Evolutionary conservation across 64 coral and sea anemone species (phyloP).

Genomic region (Catalaphyllia jardinei): DNA sequence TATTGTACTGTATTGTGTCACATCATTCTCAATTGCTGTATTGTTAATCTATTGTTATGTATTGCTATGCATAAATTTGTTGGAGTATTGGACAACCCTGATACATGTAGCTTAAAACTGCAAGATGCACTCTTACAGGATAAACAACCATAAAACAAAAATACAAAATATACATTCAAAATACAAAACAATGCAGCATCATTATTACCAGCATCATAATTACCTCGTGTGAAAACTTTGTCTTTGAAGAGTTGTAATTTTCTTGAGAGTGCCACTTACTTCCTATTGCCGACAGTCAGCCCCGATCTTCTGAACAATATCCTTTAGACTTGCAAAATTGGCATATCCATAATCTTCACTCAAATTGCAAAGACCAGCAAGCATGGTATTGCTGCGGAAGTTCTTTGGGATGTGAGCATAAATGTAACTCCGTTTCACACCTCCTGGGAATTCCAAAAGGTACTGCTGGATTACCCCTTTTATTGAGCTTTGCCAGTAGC

Average conservation of each 20-base stretch:
- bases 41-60: too few species aligned
- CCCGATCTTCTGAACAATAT: constrained; percentile 14
- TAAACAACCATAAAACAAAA: not conserved
- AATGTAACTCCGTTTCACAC: constrained; percentile 54
- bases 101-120: too few species aligned
- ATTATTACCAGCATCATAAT: not conserved
- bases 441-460: constrained; percentile 24
- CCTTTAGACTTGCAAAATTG: constrained; percentile 3
- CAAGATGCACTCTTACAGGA: too few species aligned
- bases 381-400: constrained; percentile 45
- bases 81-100: too few species aligned
- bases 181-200: not conserved
- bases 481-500: constrained; percentile 60
- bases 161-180: constrained; percentile 2
- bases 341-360: constrained; percentile 50
- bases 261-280: too few species aligned
- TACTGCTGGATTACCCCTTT: constrained; percentile 35
- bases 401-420: constrained; percentile 60
- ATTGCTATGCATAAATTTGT: too few species aligned
- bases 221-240: not conserved
- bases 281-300: not conserved
- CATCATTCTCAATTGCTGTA: too few species aligned
- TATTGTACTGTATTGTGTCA: too few species aligned
- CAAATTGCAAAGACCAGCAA: constrained; percentile 53
- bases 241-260: too few species aligned